Evolutionary conservation across 2,113 vertebrate species (phyloP).

Genomic region (Mormyrus iriodes): DNA sequence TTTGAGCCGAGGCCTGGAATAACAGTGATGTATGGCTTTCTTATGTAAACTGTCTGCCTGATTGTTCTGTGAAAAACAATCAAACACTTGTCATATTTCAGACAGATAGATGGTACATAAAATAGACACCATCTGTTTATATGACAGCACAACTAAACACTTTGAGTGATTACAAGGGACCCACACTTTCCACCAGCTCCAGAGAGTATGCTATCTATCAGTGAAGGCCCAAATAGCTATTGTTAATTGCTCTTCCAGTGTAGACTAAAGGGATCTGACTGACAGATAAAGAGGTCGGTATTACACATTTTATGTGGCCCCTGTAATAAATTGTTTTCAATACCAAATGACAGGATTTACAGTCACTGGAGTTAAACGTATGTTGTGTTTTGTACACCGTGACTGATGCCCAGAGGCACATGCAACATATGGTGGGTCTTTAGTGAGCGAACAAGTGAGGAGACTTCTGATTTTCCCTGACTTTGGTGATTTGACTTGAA

Average conservation of each 20-base stretch:
- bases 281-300: background rate
- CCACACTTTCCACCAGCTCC: background rate
- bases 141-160: background rate
- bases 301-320: background rate
- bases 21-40: conserved; percentile 9
- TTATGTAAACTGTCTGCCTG: conserved; percentile 17
- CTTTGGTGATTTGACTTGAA: background rate
- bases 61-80: conserved; percentile 5
- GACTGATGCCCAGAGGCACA: background rate
- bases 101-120: conserved; percentile 13
- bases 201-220: background rate
- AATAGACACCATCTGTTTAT: conserved; percentile 15
- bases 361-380: background rate
- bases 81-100: conserved; percentile 18
- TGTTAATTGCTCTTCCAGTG: background rate
- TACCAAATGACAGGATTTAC: background rate
- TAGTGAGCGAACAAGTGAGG: background rate
- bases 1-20: background rate
- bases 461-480: background rate
- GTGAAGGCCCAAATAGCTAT: background rate
- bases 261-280: background rate
- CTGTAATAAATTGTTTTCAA: background rate
- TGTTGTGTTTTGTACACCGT: background rate
- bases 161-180: background rate
- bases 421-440: background rate